Percentiles rank a stretch among this genome's conserved stretches.
Conservation (phyloP, 2,113 vertebrate species). For the Lonchura striata region DNA sequence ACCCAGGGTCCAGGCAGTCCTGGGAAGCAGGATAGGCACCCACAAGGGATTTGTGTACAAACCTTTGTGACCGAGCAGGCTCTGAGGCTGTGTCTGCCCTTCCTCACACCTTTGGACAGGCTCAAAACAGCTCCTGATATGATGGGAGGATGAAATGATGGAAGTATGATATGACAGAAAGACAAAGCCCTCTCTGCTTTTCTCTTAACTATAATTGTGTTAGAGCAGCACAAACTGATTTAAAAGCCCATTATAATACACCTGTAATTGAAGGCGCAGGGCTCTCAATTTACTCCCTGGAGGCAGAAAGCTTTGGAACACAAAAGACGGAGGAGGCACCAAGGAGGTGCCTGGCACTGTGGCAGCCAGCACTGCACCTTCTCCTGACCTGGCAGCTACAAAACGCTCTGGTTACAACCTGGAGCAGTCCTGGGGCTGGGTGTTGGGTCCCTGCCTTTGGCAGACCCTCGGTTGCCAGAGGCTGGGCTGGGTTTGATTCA, state of each 20-base stretch:
- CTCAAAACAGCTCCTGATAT: neutral
- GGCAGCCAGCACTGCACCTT: neutral
- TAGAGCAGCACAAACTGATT: neutral
- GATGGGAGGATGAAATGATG: neutral
- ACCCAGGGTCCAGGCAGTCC: neutral
- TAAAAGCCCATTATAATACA: neutral
- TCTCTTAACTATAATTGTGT: neutral
- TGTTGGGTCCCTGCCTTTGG: neutral
- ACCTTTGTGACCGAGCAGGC: fast-evolving
- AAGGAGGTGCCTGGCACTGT: neutral
- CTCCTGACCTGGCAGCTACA: neutral
- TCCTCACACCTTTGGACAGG: neutral
- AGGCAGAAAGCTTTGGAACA: neutral
- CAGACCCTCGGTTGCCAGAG: fast-evolving
- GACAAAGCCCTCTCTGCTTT: neutral
- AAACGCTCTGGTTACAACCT: neutral
- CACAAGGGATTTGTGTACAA: neutral
- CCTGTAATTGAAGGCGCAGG: neutral
- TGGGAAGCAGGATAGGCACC: neutral
- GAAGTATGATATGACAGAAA: neutral
- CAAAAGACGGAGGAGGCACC: neutral
- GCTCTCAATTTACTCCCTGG: neutral
- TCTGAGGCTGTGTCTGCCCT: neutral
- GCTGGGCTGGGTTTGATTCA: fast-evolving
- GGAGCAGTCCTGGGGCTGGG: neutral